A percentile compares a stretch with the other conserved stretches of the same genome.
Evolutionary conservation across 92 coral and sea anemone species (phyloP).

Genomic region (Epizoanthus stellaris): DNA sequence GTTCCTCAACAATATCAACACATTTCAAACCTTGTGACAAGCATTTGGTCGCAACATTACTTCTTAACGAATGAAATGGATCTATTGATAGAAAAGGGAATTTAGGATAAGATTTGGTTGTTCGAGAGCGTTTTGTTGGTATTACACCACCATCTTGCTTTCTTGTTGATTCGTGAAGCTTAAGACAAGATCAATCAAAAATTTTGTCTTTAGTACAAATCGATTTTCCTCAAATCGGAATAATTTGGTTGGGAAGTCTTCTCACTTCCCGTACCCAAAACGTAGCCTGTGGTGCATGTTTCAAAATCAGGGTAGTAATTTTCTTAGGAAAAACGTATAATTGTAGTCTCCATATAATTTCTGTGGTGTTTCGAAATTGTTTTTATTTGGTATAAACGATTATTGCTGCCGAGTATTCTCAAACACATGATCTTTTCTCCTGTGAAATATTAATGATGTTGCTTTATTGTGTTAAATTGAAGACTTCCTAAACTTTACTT

Average conservation of each 20-base stretch:
- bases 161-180: neutral
- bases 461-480: neutral
- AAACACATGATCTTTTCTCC: slow-evolving; percentile 6
- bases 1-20: neutral
- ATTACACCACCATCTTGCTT: slow-evolving; percentile 1
- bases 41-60: neutral
- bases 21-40: neutral
- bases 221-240: neutral
- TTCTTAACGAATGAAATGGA: neutral
- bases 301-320: neutral
- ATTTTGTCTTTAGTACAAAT: neutral
- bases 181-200: neutral
- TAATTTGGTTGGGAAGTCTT: neutral
- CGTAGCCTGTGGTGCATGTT: neutral
- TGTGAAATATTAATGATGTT: slow-evolving; percentile 13
- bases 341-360: neutral
- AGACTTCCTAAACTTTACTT: neutral
- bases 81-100: neutral
- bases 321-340: neutral
- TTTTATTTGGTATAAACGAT: neutral
- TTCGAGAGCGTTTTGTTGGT: neutral
- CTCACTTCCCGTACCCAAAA: neutral
- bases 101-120: neutral
- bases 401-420: slow-evolving; percentile 23
- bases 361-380: neutral